A percentile compares a stretch with the other conserved stretches of the same genome.
phyloP scores from a whole-genome alignment of 2,797 vertebrate genomes.

The Intellagama lesueurii region DNA sequence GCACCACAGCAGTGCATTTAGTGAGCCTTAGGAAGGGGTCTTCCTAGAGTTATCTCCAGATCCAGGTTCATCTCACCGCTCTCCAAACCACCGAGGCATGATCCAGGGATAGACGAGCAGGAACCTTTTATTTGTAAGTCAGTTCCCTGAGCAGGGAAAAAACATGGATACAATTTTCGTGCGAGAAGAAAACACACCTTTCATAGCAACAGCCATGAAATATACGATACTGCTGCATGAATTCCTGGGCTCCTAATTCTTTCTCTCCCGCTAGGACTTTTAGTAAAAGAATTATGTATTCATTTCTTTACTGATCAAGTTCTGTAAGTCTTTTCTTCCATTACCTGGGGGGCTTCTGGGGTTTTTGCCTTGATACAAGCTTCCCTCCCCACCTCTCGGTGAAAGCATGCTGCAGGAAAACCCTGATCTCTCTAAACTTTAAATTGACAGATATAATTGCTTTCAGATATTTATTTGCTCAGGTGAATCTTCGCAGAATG shows the following conservation, averaged over 20 bases:
- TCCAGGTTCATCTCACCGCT: neutral
- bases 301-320: constrained; percentile 6
- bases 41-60: neutral
- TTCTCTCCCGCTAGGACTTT: constrained; percentile 19
- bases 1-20: neutral
- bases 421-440: neutral
- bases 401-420: neutral
- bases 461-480: constrained; percentile 76
- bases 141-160: neutral
- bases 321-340: neutral
- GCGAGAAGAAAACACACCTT: neutral
- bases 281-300: constrained; percentile 4
- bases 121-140: neutral
- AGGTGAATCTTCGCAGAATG: constrained; percentile 78
- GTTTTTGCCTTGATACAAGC: neutral
- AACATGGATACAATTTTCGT: neutral
- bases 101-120: neutral
- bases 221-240: rapidly evolving
- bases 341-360: neutral
- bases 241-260: neutral
- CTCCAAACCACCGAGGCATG: neutral
- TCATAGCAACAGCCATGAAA: neutral
- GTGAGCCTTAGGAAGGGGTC: neutral
- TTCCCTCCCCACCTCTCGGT: neutral
- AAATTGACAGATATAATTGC: constrained; percentile 68